Evolutionary conservation across 2,113 vertebrate genomes (phyloP).

Genomic region (Ginglymostoma cirratum): DNA sequence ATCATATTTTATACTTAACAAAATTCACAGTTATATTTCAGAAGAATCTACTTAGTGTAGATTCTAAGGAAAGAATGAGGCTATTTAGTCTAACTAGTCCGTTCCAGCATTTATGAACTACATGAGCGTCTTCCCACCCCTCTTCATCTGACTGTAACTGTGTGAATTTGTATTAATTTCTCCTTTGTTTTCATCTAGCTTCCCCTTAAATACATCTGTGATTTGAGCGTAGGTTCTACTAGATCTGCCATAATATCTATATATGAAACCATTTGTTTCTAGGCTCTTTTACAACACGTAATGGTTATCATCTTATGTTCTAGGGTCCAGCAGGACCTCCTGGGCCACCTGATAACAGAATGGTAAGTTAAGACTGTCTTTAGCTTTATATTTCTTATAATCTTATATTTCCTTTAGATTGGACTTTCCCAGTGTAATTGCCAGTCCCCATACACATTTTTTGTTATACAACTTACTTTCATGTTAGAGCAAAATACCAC

Average conservation of each 20-base stretch:
- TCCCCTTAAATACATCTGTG: background rate
- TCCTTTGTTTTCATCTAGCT: background rate
- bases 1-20: background rate
- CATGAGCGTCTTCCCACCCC: background rate
- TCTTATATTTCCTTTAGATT: background rate
- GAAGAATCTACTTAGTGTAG: background rate
- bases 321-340: slow-evolving; percentile 65
- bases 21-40: background rate
- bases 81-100: background rate
- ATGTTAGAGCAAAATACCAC: background rate
- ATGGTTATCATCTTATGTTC: slow-evolving; percentile 17
- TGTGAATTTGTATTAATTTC: background rate
- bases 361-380: slow-evolving; percentile 45
- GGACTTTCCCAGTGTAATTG: background rate
- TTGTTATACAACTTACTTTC: background rate
- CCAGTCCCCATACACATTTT: background rate
- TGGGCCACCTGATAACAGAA: slow-evolving; percentile 53
- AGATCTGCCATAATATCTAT: background rate
- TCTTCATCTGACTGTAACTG: background rate
- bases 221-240: background rate
- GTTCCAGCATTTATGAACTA: background rate
- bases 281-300: background rate
- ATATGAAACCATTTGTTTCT: background rate
- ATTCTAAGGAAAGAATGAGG: background rate
- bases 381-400: background rate